phyloP scores from a whole-genome alignment of 2,888 invertebrate species.

The Ectemnius continuus region DNA sequence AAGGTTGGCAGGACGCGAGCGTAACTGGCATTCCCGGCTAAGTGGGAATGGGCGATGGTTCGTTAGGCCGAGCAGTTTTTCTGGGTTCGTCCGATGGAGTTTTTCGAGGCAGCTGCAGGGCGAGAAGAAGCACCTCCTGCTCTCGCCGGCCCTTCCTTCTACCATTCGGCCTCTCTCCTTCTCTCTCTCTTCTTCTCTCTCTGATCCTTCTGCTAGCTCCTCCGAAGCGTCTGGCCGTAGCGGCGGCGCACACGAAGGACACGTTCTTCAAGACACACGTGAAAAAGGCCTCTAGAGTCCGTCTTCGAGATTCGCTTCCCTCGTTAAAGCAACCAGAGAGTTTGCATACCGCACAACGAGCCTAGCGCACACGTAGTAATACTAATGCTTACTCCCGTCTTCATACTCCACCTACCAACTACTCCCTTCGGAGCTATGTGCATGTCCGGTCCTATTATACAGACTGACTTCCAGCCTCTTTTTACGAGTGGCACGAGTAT shows the following conservation, averaged over 20 bases:
- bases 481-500: background rate
- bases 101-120: constrained; percentile 68
- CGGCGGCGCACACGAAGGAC: constrained; percentile 58
- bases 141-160: constrained; percentile 19
- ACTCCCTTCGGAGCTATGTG: background rate
- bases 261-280: constrained; percentile 42
- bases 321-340: constrained; percentile 75
- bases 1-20: constrained; percentile 48
- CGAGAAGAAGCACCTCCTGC: constrained; percentile 47
- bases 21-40: constrained; percentile 66
- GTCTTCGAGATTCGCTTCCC: constrained; percentile 77
- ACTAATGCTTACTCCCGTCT: constrained; percentile 41
- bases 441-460: background rate
- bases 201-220: constrained; percentile 11
- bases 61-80: constrained; percentile 75
- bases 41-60: constrained; percentile 73
- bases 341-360: constrained; percentile 68
- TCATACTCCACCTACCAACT: background rate
- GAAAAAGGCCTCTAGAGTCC: constrained; percentile 67
- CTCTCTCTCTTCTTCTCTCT: constrained; percentile 12
- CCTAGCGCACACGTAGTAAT: constrained; percentile 13
- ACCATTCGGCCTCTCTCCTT: constrained; percentile 26
- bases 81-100: constrained; percentile 62
- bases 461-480: background rate
- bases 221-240: constrained; percentile 47